Evolutionary conservation across 1,140 invertebrate genomes (phyloP).

Genomic region (Tetranychus cinnabarinus): DNA sequence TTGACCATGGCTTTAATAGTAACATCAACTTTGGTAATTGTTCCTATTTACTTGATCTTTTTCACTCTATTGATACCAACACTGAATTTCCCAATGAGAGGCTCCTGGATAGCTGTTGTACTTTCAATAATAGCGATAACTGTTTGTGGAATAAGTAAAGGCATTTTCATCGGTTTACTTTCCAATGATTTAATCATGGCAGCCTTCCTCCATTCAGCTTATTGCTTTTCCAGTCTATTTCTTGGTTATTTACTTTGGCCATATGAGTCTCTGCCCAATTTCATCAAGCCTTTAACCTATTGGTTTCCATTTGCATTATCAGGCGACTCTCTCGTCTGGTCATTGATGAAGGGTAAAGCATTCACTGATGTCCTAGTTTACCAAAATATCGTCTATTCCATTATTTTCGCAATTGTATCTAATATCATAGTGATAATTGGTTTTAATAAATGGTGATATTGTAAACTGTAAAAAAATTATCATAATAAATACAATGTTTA

Average conservation of each 20-base stretch:
- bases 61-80: neutral
- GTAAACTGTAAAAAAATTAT: neutral
- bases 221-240: neutral
- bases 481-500: too few relatives aligned
- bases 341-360: neutral
- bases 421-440: neutral
- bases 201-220: neutral
- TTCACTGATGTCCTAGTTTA: neutral
- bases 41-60: neutral
- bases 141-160: neutral
- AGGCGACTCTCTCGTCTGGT: neutral
- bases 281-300: neutral
- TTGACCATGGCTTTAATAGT: neutral
- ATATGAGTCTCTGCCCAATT: neutral
- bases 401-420: neutral
- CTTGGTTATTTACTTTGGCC: neutral
- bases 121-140: neutral
- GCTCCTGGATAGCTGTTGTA: neutral
- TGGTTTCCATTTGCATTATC: neutral
- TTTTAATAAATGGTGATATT: neutral
- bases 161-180: neutral
- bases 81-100: neutral
- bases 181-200: neutral
- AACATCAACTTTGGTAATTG: neutral
- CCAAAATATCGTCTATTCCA: neutral